Evolutionary conservation across 2,797 vertebrate genomes (phyloP).

Genomic region (Neostethus bicornis): DNA sequence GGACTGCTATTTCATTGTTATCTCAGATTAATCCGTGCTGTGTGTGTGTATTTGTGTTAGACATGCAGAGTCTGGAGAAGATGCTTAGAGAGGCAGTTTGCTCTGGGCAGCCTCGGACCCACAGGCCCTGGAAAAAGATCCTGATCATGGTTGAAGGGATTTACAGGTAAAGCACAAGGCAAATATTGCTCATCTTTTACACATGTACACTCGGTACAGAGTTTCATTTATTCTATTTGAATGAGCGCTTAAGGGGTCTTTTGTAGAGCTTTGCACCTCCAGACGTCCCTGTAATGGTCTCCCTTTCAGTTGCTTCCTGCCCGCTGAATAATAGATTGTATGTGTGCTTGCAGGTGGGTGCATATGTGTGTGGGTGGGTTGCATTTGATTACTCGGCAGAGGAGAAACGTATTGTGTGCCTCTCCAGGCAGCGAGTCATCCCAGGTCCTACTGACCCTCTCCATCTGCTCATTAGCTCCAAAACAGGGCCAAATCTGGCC

Average conservation of each 20-base stretch:
- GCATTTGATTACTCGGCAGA: conserved; percentile 58
- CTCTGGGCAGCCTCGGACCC: conserved; percentile 88
- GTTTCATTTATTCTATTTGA: conserved; percentile 13
- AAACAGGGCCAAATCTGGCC: conserved; percentile 77
- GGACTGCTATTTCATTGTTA: neutral
- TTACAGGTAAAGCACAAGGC: conserved; percentile 85
- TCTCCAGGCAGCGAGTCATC: conserved; percentile 61
- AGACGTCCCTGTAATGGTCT: conserved; percentile 43
- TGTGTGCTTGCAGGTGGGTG: conserved; percentile 13
- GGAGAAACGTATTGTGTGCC: conserved; percentile 65
- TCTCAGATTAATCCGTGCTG: conserved; percentile 1
- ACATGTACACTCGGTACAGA: conserved; percentile 5
- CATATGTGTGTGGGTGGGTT: conserved; percentile 22
- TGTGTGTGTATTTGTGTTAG: conserved; percentile 65
- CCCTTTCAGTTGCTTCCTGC: conserved; percentile 47
- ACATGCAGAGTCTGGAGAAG: conserved; percentile 88
- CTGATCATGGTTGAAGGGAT: conserved; percentile 94
- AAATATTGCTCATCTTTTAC: neutral
- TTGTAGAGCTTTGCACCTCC: conserved; percentile 11
- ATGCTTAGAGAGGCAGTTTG: conserved; percentile 87
- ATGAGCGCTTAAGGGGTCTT: conserved; percentile 26
- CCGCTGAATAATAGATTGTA: conserved; percentile 48
- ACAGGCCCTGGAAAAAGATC: conserved; percentile 93
- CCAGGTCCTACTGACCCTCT: conserved; percentile 67
- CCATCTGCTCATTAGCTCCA: conserved; percentile 79